Conservation (phyloP, 2,113 vertebrate species). For the Micronycteris hirsuta region DNA sequence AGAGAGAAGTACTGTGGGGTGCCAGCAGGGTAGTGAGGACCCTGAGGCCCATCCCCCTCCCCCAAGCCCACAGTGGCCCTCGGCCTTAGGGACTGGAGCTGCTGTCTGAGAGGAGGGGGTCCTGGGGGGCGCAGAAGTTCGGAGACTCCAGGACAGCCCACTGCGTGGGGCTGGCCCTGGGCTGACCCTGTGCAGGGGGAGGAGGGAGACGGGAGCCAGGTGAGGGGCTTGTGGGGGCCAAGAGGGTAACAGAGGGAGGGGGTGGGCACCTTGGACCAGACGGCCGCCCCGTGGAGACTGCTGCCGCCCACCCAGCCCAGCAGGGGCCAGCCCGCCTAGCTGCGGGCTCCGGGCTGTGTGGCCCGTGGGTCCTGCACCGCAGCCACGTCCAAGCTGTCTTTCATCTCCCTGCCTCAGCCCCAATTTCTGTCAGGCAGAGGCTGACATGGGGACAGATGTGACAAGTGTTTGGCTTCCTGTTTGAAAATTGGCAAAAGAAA, state of each 20-base stretch:
- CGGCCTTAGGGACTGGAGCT: not conserved
- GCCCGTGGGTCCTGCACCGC: not conserved
- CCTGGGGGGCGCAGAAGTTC: not conserved
- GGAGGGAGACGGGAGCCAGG: not conserved
- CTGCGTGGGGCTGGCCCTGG: no score
- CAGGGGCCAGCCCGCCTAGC: not conserved
- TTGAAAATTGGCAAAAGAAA: slow-evolving; percentile 62
- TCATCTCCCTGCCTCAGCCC: slow-evolving; percentile 11
- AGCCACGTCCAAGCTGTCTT: slow-evolving; percentile 26
- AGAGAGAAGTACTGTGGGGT: not conserved
- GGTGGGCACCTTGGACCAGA: not conserved
- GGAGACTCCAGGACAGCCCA: not conserved
- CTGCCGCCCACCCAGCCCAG: not conserved
- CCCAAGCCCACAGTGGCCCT: not conserved
- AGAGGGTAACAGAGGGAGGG: not conserved
- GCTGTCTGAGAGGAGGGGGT: not conserved
- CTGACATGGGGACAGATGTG: slow-evolving; percentile 55
- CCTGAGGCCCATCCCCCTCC: not conserved
- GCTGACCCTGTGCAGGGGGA: not conserved
- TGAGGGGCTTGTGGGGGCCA: not conserved
- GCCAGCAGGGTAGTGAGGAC: not conserved
- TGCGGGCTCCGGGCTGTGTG: not conserved
- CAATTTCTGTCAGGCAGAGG: slow-evolving; percentile 66
- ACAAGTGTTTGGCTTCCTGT: slow-evolving; percentile 57
- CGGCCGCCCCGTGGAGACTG: not conserved